These are phyloP conservation scores for Mizuhopecten yessoensis DNA, from an alignment of 1,140 invertebrate genomes.

Conservation along the genomic window DNA sequence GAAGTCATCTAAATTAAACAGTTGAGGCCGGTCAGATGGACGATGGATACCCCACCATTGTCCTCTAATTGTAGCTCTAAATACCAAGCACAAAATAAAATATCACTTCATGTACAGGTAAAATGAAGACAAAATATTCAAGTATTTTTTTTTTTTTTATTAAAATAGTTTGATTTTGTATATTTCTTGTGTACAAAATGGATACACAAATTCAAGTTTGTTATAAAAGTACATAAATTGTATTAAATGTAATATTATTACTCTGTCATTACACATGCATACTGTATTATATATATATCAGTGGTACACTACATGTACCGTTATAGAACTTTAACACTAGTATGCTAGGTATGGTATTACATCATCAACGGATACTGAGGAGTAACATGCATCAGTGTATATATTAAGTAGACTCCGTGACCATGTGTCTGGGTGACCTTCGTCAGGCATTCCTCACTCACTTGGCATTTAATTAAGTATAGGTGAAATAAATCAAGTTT, in stretches of 20 bases:
- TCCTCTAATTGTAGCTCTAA: no score
- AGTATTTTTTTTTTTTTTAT: background rate
- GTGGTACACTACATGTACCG: background rate
- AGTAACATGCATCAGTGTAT: background rate
- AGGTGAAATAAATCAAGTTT: no score
- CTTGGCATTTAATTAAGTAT: no score
- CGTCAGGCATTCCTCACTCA: no score
- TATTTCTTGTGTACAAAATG: constrained; percentile 39
- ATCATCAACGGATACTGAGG: background rate
- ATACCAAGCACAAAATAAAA: no score
- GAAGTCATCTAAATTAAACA: no score
- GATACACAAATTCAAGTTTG: constrained; percentile 34
- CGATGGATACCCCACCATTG: no score
- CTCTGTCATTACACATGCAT: constrained; percentile 2
- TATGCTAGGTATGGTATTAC: background rate
- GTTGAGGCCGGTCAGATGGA: no score
- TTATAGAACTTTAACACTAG: background rate
- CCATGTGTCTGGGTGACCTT: background rate
- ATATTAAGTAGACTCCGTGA: background rate
- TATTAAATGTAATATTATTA: background rate
- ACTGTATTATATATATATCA: background rate
- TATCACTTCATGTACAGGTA: no score
- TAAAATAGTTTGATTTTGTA: constrained; percentile 36
- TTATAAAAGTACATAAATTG: constrained; percentile 35
- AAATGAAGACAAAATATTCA: background rate